These are phyloP conservation scores for Malacoraja senta DNA, from an alignment of 2,797 vertebrate species.

Conservation along the genomic window DNA sequence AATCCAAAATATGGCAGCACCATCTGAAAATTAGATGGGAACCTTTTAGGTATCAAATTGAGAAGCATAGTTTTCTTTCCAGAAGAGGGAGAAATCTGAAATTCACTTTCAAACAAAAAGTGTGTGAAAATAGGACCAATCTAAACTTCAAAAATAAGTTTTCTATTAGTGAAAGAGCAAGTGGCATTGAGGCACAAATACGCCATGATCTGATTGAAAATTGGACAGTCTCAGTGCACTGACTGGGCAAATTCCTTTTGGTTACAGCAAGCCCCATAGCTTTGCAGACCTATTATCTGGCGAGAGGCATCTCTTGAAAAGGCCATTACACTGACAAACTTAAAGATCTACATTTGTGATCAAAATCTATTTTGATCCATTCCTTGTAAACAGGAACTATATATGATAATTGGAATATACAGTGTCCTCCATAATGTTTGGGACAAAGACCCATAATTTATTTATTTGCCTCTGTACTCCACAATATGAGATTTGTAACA, in stretches of 20 bases:
- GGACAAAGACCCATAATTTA: too few relatives aligned
- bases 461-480: too few relatives aligned
- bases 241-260: not conserved
- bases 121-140: not conserved
- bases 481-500: too few relatives aligned
- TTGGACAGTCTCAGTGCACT: not conserved
- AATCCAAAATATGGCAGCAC: not conserved
- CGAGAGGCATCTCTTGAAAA: not conserved
- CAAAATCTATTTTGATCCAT: slow-evolving; percentile 20
- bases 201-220: not conserved
- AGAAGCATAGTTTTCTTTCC: not conserved
- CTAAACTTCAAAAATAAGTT: not conserved
- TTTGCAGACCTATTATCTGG: not conserved
- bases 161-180: not conserved
- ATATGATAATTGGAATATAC: not conserved
- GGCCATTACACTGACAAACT: not conserved
- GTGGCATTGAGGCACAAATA: not conserved
- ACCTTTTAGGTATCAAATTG: not conserved
- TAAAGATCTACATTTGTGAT: not conserved
- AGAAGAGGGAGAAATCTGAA: not conserved
- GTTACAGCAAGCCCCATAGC: not conserved
- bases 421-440: too few relatives aligned
- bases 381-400: not conserved
- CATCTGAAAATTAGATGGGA: not conserved
- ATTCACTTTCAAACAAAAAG: not conserved